These are phyloP conservation scores for Leuciscus waleckii DNA, from an alignment of 2,797 vertebrate species.

Conservation along the genomic window DNA sequence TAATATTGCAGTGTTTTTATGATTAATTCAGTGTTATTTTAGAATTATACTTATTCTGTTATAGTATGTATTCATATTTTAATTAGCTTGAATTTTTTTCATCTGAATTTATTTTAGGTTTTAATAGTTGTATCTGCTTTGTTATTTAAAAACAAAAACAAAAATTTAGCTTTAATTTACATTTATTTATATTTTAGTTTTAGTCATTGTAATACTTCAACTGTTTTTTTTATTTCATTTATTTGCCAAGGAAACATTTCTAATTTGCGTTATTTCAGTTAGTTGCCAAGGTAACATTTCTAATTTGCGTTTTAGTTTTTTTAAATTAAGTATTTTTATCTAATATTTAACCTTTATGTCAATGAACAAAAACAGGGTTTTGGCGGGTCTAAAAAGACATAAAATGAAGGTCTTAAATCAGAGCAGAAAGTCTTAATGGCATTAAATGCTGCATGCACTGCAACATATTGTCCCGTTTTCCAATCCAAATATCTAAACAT, in stretches of 20 bases:
- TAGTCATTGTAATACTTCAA: neutral
- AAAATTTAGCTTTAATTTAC: neutral
- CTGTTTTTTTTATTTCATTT: too few relatives aligned
- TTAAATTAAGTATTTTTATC: neutral
- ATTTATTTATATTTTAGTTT: neutral
- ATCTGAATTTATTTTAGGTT: neutral
- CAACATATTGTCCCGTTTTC: neutral
- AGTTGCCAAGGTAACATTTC: neutral
- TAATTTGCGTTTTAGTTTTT: neutral
- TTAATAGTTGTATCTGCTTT: neutral
- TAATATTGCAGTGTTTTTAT: neutral
- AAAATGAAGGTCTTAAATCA: neutral
- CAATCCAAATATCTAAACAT: neutral
- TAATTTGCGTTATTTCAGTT: neutral
- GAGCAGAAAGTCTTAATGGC: too few relatives aligned
- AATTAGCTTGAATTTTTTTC: neutral
- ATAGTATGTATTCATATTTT: neutral
- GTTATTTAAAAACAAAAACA: neutral
- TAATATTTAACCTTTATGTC: neutral
- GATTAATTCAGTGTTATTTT: neutral
- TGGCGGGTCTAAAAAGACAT: neutral
- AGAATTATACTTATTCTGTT: neutral
- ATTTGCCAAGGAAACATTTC: neutral
- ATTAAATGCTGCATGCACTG: neutral
- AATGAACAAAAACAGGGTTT: neutral